phyloP scores from a whole-genome alignment of 2,797 vertebrate species.

The Myiothlypis chrysogaster region DNA sequence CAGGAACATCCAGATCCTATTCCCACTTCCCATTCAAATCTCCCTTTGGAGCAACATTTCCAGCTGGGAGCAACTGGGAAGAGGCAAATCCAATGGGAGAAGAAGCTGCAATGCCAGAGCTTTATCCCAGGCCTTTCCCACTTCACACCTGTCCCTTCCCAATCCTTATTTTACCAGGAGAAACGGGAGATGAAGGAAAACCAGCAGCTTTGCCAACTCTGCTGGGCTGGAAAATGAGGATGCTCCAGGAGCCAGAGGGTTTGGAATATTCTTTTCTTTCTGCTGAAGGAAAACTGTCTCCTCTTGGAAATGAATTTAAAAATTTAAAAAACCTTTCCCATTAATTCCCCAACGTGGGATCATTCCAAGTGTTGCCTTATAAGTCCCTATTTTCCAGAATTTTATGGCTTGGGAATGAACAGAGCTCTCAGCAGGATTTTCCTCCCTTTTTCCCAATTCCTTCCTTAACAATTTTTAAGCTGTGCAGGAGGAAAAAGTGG shows the following conservation, averaged over 20 bases:
- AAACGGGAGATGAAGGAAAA: background rate
- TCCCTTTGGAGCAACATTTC: background rate
- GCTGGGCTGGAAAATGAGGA: background rate
- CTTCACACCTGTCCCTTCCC: background rate
- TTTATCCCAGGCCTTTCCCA: background rate
- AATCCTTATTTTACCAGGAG: background rate
- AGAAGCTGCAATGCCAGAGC: background rate
- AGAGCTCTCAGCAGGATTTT: background rate
- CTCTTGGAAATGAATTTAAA: background rate
- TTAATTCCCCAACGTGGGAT: background rate
- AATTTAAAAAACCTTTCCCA: background rate
- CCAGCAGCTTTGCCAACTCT: background rate
- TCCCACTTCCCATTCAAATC: background rate
- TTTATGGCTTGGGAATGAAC: background rate
- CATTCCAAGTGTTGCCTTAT: constrained; percentile 28
- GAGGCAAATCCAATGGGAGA: background rate
- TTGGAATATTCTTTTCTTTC: background rate
- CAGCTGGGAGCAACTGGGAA: background rate
- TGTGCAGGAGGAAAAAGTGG: background rate
- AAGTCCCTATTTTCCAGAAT: constrained; percentile 35
- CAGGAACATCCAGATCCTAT: no score
- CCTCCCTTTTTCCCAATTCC: background rate
- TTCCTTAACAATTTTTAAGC: background rate
- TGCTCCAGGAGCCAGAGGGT: background rate
- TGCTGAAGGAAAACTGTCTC: background rate